phyloP scores from a whole-genome alignment of 2,797 vertebrate species.

The Xenopus petersii region DNA sequence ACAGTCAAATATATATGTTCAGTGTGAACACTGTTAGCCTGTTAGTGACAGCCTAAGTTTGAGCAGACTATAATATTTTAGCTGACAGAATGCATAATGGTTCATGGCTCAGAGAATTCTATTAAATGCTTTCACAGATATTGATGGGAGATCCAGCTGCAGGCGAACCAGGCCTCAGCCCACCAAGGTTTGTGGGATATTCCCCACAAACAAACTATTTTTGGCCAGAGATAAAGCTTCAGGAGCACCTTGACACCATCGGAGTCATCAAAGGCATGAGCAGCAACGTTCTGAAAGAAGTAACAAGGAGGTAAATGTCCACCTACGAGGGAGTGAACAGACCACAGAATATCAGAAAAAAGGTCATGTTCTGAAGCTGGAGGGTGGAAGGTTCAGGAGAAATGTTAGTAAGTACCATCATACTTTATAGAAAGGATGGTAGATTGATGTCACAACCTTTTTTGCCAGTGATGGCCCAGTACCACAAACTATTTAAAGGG shows the following conservation, averaged over 20 bases:
- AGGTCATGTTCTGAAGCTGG: background rate
- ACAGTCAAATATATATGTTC: no score
- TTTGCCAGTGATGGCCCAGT: no score
- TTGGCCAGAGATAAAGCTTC: slow-evolving; percentile 86
- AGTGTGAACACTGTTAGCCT: no score
- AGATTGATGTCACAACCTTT: background rate
- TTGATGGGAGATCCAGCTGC: slow-evolving; percentile 62
- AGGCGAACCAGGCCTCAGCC: slow-evolving; percentile 48
- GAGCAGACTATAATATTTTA: no score
- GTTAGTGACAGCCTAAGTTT: no score
- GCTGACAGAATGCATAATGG: no score
- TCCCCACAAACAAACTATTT: slow-evolving; percentile 90
- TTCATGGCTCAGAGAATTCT: no score
- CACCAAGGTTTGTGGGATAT: slow-evolving; percentile 76
- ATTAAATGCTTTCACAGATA: slow-evolving; percentile 55
- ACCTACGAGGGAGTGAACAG: background rate
- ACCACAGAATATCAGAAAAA: background rate
- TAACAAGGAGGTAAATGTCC: slow-evolving; percentile 73
- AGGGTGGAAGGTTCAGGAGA: slow-evolving; percentile 2
- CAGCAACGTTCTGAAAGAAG: slow-evolving; percentile 71
- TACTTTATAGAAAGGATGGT: slow-evolving; percentile 15
- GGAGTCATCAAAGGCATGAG: slow-evolving; percentile 88
- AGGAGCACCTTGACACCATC: slow-evolving; percentile 91
- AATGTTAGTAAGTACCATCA: slow-evolving; percentile 10
- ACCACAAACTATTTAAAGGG: no score